Evolutionary conservation across 2,113 vertebrate genomes (phyloP), one percentile per base, ranked within the genome.

Genomic region (Oryzias melastigma): DNA sequence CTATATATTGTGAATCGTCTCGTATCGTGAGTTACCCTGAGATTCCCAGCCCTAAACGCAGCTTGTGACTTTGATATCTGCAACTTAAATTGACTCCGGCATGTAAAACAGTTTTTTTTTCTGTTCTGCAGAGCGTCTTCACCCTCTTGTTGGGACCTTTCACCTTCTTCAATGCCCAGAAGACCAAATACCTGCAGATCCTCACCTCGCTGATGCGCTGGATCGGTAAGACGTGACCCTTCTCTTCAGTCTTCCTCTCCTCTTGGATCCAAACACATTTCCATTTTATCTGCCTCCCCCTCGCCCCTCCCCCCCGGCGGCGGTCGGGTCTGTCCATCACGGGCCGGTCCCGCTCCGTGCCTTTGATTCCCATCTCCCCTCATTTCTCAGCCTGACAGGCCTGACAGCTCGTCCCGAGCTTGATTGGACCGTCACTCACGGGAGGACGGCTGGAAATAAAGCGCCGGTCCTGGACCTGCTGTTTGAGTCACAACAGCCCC

Each of bases 101-200:
- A 18, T 15, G 18, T 41, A n/a, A 58, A 35, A 1, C 14, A 5
- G 29, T 56, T 27, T 10, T 4, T 10, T 4, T 12, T 18, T 3
- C 24, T 18, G 6, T 74, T 45, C 74, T 4, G 80, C 87, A 98
- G 97, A 90, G 88, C 14, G 60, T 89, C 5, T 99, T 99, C 85
- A 94, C 93, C 0, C 74, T 98, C 10, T 75, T 95, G 14, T 78
- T 99, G 55, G 97, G 96, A n/a, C 97, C 97, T 0, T 99, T 99
- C 82, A 94, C 95, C 59, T 99, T 99, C 90, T 99, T 99, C 82
- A 96, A 91, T 1, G 96, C 96, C 43, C 97, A 99, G 91, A 99
- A 99, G 90, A 99, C 97, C 46, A 99, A 99, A 77, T 99, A 99
- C 58, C 95, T 99, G 12, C 97, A 99, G 85, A 96, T 99, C 73